Base-by-base conservation (phyloP, 1,140 invertebrate species). In the Papilio helenus region DNA sequence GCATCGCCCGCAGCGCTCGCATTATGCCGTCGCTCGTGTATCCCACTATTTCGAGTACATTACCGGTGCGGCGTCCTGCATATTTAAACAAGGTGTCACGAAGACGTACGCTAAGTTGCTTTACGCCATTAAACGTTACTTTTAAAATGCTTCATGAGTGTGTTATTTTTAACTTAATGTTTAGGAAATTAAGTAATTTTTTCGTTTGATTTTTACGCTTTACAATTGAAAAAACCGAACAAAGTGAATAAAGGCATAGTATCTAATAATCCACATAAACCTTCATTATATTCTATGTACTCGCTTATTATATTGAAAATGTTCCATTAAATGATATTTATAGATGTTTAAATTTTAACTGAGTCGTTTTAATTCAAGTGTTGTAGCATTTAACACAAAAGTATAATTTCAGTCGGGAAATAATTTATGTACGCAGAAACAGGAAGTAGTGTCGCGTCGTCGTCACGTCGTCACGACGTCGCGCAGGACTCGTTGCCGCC, bases 1-100 rank as follows among this genome's bases (percentile, higher is more conserved):
- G 92, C 91, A 87, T 76, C 87, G 91, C 90, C 89, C 84, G 89
- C 83, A 90, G 90, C 91, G 90, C 87, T 90, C 90, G 85, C 91
- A 94, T 94, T 93, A 94, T 93, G 91, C 93, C 90, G 91, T 92
- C 90, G 87, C 90, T 87, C 88, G 86, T 83, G 85, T 88, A 90
- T 88, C 92, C 88, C 92, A 92, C 92, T 93, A 91, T 94, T 92
- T 93, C 85, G 91, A 93, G 90, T 89, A 91, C 92, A 90, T 92
- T 90, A 93, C 86, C 89, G 87, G 81, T 86, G 89, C 92, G 91
- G 91, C 90, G 90, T 86, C 89, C 79, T 92, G 92, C 91, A 93
- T 93, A 92, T 92, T 94, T 92, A 92, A 92, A 92, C 91, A 92
- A 91, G 85, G 86, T 87, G 86, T 86, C 87, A 85, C 87, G 87